phyloP scores from a whole-genome alignment of 1,140 invertebrate species.

The Polyergus mexicanus region DNA sequence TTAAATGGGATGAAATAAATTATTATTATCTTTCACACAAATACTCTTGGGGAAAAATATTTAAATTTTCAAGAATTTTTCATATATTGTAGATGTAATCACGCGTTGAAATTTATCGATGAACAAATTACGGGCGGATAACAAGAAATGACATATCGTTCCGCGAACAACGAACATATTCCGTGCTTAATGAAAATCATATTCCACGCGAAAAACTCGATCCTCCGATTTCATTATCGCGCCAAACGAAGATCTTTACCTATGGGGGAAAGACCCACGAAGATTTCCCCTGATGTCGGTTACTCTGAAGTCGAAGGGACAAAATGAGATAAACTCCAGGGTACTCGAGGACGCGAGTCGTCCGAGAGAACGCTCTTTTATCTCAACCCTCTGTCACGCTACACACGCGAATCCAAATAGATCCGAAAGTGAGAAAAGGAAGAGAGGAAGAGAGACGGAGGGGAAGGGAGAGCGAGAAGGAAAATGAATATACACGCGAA shows the following conservation, averaged over 20 bases:
- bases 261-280: neutral
- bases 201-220: neutral
- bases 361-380: conserved; percentile 40
- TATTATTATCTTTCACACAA: conserved; percentile 1
- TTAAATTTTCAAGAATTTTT: neutral
- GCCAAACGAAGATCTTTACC: conserved; percentile 4
- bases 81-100: neutral
- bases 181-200: neutral
- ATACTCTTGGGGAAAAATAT: neutral
- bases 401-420: conserved; percentile 18
- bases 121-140: neutral
- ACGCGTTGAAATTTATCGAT: neutral
- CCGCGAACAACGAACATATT: neutral
- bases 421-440: neutral
- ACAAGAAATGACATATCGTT: neutral
- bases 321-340: conserved; percentile 42
- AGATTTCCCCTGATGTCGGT: conserved; percentile 32
- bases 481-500: conserved; percentile 12
- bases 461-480: neutral
- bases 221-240: conserved; percentile 23
- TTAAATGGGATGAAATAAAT: neutral
- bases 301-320: conserved; percentile 22
- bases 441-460: neutral
- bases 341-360: conserved; percentile 6
- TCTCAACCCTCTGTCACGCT: conserved; percentile 30